A percentile compares a stretch with the other conserved stretches of the same genome.
phyloP scores from a whole-genome alignment of 2,113 vertebrate species.

The Prochilodus magdalenae region DNA sequence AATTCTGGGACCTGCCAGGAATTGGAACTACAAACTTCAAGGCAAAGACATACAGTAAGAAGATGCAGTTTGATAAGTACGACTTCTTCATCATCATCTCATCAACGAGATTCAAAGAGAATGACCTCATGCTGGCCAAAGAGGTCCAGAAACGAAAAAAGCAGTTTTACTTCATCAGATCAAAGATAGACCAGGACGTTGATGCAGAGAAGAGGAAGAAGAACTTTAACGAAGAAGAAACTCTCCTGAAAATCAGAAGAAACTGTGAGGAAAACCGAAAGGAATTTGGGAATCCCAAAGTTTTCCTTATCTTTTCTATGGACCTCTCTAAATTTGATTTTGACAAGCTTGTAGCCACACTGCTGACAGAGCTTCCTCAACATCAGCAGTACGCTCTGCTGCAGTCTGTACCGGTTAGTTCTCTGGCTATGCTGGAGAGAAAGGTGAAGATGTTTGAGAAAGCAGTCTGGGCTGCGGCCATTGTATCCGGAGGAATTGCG shows the following conservation, averaged over 20 bases:
- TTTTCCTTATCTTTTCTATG: constrained; percentile 53
- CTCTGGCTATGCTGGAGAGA: constrained; percentile 60
- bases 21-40: constrained; percentile 67
- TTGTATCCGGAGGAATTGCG: constrained; percentile 61
- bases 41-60: constrained; percentile 66
- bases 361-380: constrained; percentile 47
- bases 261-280: constrained; percentile 47
- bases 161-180: constrained; percentile 54
- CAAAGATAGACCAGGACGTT: constrained; percentile 55
- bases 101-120: constrained; percentile 67
- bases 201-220: neutral
- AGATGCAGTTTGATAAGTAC: constrained; percentile 66
- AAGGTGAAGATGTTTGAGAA: constrained; percentile 67
- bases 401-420: constrained; percentile 59
- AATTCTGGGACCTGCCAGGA: constrained; percentile 77
- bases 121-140: constrained; percentile 67
- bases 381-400: constrained; percentile 61
- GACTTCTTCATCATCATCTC: constrained; percentile 77
- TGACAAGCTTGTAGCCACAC: constrained; percentile 36
- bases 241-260: constrained; percentile 29
- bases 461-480: constrained; percentile 66
- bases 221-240: constrained; percentile 19
- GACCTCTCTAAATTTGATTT: constrained; percentile 42
- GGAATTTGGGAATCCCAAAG: constrained; percentile 48
- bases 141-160: constrained; percentile 63